Conservation (phyloP, 2,797 vertebrate species). For the Scleropages formosus region DNA sequence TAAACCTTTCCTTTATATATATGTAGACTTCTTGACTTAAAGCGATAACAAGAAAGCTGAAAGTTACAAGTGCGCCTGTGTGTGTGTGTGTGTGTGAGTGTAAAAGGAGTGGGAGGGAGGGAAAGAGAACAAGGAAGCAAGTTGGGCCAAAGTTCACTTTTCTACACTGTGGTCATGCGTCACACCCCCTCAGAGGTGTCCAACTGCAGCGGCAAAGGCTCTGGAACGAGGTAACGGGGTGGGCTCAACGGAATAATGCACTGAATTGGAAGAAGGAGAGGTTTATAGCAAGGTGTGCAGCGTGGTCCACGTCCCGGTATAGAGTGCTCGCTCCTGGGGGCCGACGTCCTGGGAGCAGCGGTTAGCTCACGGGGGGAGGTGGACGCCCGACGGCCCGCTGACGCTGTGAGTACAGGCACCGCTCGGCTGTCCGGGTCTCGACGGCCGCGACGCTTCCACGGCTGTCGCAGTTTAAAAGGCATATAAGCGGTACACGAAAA, state of each 20-base stretch:
- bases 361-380: neutral
- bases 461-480: neutral
- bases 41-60: neutral
- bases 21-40: too few species aligned
- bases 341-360: neutral
- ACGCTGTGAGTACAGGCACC: neutral
- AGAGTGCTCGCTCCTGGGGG: neutral
- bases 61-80: slow-evolving; percentile 11
- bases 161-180: neutral
- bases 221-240: neutral
- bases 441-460: too few species aligned
- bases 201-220: slow-evolving; percentile 8
- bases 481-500: neutral
- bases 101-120: neutral
- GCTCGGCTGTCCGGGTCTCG: neutral
- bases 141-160: slow-evolving; percentile 16
- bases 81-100: slow-evolving; percentile 31
- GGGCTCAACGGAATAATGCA: neutral
- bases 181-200: slow-evolving; percentile 1
- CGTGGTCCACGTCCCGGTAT: neutral
- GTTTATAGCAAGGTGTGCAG: too few species aligned
- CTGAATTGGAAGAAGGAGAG: neutral
- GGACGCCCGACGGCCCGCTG: neutral
- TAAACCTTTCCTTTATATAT: too few species aligned
- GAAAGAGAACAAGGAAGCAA: slow-evolving; percentile 41